These are phyloP conservation scores for Uloborus plumipes DNA, from an alignment of 2,888 invertebrate species.

Conservation along the genomic window DNA sequence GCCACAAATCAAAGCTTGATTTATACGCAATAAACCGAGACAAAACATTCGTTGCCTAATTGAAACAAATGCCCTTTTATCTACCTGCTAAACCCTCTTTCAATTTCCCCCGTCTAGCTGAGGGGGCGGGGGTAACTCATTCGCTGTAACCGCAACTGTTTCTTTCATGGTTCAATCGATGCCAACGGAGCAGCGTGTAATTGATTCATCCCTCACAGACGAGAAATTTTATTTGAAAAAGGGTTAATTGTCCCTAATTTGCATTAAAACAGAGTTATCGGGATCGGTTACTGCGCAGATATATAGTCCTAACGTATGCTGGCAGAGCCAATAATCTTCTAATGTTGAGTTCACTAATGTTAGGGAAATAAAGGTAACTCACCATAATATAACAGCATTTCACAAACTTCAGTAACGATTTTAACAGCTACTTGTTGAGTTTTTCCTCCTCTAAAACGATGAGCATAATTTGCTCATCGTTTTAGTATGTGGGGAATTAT, in stretches of 20 bases:
- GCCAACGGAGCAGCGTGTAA: neutral
- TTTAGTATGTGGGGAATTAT: too few species aligned
- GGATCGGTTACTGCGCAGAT: conserved; percentile 14
- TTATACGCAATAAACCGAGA: neutral
- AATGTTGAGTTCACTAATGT: conserved; percentile 25
- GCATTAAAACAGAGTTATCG: conserved; percentile 49
- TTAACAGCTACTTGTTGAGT: conserved; percentile 34
- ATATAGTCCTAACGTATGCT: neutral
- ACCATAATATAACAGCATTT: too few species aligned
- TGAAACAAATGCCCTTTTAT: conserved; percentile 22
- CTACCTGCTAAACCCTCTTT: neutral
- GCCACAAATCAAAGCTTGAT: neutral
- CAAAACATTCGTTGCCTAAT: conserved; percentile 6
- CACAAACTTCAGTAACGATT: conserved; percentile 6
- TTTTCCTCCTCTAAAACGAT: too few species aligned
- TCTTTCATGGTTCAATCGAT: too few species aligned
- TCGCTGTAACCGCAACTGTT: too few species aligned
- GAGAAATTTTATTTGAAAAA: conserved; percentile 12
- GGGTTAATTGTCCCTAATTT: conserved; percentile 45
- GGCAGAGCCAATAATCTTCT: conserved; percentile 26
- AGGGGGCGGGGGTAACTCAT: too few species aligned
- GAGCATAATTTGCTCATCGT: too few species aligned
- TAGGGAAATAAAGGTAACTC: neutral
- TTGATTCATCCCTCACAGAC: conserved; percentile 33
- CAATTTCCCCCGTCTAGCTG: too few species aligned